Evolutionary conservation across 2,797 vertebrate genomes (phyloP), one percentile per base, ranked within the genome.

Genomic region (Gorsachius magnificus): DNA sequence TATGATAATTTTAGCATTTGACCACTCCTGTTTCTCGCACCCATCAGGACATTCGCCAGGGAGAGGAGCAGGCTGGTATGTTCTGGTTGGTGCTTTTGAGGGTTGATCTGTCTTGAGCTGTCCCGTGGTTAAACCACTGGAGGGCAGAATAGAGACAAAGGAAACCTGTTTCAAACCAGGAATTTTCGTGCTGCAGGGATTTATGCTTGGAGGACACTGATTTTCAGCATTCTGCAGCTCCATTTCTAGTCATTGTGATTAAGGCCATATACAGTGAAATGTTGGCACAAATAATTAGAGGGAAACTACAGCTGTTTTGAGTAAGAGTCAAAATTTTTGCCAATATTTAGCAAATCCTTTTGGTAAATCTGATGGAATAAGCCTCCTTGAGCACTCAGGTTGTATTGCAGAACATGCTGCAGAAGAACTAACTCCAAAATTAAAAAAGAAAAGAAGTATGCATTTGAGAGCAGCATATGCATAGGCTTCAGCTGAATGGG

Each of bases 111-210:
- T 25, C 51, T 46, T 82, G 57, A 61, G 24, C 43, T 41, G 6
- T 48, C 13, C 35, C 9, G 1, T 7, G 50, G n/a, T 66, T 51
- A 50, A 87, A 90, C 97, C 97, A 95, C 97, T 96, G 81, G 97
- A 91, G 95, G 97, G 97, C 97, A 97, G 95, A 90, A 86, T 41
- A 58, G 94, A 97, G 92, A 81, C 94, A 91, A 88, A 63, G 36
- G 53, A 96, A 91, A 84, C 16, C 64, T n/a, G 25, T 14, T 29
- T 26, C 22, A 8, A 24, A 26, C 3, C 6, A 8, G 60, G 29
- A 7, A 7, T 75, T 63, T n/a, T 9, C 15, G 25, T 17, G 22
- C 77, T 13, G n/a, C 69, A 5, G 53, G 35, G 70, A 29, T 83
- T 5, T 24, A 6, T 10, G 65, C 3, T 9, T 5, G 18, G 58